Evolutionary conservation across 2,113 vertebrate genomes (phyloP), one percentile per base, ranked within the genome.

Genomic region (Malurus cyaneus): DNA sequence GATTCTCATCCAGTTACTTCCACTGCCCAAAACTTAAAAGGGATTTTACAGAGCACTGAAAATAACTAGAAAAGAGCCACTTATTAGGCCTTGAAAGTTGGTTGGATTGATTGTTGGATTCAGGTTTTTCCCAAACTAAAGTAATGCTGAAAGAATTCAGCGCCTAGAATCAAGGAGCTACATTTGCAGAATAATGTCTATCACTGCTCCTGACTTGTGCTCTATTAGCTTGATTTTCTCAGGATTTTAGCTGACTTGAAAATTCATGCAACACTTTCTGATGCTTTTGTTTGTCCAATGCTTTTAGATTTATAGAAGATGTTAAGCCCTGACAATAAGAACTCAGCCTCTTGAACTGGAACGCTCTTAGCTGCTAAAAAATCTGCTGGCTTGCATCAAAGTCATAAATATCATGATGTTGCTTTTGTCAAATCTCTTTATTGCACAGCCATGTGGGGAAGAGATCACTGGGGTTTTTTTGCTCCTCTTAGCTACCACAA

Each of bases 371-470:
- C 61, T 74, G 80, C 73, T 89, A 69, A 94, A 93, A 95, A 66
- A 72, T 57, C 31, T 81, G 46, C 83, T 89, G 66, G 28, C 87
- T 91, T 89, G 36, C 74, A 92, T 82, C 78, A 31, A 89, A 91
- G 78, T 69, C 74, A 44, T 81, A 92, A 95, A 88, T 78, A 81
- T 32, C 25, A 1, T 44, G 50, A 84, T 71, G 64, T 47, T 87
- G 31, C 59, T 81, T 89, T 67, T 89, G 83, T 94, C 89, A 92
- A 42, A 93, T 89, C 57, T 88, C 88, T 91, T 91, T 89, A 95
- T 85, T 87, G 78, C 66, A 42, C 36, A 76, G 32, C 32, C 66
- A 72, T 0, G 0, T 80, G 73, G 42, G 18, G 46, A 76, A 88
- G 61, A 85, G n/a, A 93, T 71, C 39, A 39, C 47, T 39, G 39